Conservation (phyloP, 2,888 invertebrate genomes). For the Lottia scabra region DNA sequence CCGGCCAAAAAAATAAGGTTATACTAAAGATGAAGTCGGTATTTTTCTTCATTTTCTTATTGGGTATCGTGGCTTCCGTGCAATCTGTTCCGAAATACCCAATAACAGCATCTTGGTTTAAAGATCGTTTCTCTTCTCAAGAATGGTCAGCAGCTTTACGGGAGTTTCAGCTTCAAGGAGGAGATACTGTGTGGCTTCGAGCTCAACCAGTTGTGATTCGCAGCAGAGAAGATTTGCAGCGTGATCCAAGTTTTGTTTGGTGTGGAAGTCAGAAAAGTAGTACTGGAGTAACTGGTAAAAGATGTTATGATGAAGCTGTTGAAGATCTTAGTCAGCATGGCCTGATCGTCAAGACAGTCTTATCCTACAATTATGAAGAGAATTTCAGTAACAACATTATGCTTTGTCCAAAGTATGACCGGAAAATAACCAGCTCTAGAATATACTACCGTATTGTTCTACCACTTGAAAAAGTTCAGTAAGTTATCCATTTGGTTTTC, state of each 20-base stretch:
- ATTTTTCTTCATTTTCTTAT: too few relatives aligned
- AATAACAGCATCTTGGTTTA: slow-evolving; percentile 54
- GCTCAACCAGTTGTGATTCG: slow-evolving; percentile 41
- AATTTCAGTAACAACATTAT: slow-evolving; percentile 42
- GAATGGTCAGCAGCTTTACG: slow-evolving; percentile 47
- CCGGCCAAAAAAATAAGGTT: too few relatives aligned
- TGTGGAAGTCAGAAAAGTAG: slow-evolving; percentile 35
- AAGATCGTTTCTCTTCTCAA: slow-evolving; percentile 38
- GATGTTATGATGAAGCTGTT: slow-evolving; percentile 45
- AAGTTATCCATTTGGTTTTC: background rate
- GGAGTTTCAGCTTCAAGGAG: slow-evolving; percentile 45
- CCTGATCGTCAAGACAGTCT: slow-evolving; percentile 33
- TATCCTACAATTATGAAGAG: slow-evolving; percentile 51
- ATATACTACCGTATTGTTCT: slow-evolving; percentile 50
- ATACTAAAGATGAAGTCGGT: too few relatives aligned
- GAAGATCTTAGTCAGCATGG: slow-evolving; percentile 37
- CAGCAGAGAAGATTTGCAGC: slow-evolving; percentile 34
- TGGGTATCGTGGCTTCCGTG: too few relatives aligned
- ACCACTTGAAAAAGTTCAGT: slow-evolving; percentile 16
- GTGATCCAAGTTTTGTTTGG: slow-evolving; percentile 45
- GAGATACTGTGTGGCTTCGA: slow-evolving; percentile 50
- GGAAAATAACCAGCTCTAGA: slow-evolving; percentile 40
- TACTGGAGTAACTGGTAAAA: slow-evolving; percentile 19
- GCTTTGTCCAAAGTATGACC: slow-evolving; percentile 47
- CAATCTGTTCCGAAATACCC: slow-evolving; percentile 47